Evolutionary conservation across 2,797 vertebrate species (phyloP).

Genomic region (Coccyzus lansbergi): DNA sequence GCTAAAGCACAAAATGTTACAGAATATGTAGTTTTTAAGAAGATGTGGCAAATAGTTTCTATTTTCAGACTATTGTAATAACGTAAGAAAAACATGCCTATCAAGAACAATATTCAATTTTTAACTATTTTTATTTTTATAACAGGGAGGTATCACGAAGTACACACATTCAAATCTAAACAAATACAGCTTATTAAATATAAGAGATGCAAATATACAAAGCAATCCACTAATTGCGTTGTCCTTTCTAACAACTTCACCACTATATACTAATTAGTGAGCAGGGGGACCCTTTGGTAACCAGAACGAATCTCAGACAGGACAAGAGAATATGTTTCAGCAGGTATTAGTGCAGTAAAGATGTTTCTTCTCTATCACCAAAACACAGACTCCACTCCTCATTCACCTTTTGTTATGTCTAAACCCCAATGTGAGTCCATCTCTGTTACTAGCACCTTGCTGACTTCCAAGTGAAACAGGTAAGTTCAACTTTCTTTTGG

Average conservation of each 20-base stretch:
- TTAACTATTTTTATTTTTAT: not conserved
- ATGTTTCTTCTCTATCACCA: constrained; percentile 5
- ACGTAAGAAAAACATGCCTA: not conserved
- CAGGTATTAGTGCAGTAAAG: not conserved
- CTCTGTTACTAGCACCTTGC: constrained; percentile 7
- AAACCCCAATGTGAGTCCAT: constrained; percentile 8
- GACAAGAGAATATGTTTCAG: not conserved
- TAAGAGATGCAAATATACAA: not conserved
- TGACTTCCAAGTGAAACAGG: constrained; percentile 19
- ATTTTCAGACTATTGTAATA: not conserved
- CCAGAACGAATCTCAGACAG: not conserved
- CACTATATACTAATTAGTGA: not conserved
- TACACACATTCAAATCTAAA: not conserved
- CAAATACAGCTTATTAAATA: not conserved
- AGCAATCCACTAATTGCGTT: not conserved
- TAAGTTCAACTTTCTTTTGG: not conserved
- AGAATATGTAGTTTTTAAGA: not conserved
- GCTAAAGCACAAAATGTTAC: not conserved
- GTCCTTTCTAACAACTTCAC: not conserved
- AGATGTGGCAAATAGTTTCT: not conserved
- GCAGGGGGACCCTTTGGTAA: not conserved
- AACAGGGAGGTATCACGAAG: not conserved
- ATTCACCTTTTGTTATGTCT: not conserved
- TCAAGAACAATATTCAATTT: not conserved
- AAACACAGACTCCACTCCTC: not conserved